Percentiles rank a stretch among this genome's conserved stretches.
phyloP scores from a whole-genome alignment of 2,797 vertebrate genomes.

The Hafferia zeledoni region DNA sequence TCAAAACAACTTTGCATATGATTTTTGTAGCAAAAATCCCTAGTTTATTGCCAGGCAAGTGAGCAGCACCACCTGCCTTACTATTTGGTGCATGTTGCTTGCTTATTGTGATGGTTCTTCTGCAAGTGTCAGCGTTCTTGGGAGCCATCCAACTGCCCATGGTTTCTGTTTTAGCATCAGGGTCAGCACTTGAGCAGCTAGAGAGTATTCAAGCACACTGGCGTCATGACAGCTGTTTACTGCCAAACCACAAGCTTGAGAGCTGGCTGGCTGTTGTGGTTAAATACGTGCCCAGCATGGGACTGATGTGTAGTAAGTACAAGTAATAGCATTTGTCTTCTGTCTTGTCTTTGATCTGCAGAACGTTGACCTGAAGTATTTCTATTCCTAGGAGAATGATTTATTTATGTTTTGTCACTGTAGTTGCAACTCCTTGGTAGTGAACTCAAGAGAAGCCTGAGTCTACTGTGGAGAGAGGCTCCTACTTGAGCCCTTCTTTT shows the following conservation, averaged over 20 bases:
- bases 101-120: neutral
- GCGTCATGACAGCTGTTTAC: neutral
- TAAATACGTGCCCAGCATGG: neutral
- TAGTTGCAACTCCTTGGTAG: neutral
- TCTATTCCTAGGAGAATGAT: neutral
- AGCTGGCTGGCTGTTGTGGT: neutral
- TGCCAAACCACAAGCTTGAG: conserved; percentile 4
- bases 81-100: neutral
- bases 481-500: neutral
- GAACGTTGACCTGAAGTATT: neutral
- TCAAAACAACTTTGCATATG: neutral
- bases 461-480: neutral
- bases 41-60: neutral
- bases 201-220: neutral
- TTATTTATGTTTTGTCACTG: neutral
- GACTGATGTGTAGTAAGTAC: neutral
- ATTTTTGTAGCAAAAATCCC: neutral
- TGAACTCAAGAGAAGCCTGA: neutral
- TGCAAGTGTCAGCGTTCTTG: neutral
- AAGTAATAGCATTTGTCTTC: neutral
- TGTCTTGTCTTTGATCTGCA: neutral
- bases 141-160: neutral
- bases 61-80: neutral
- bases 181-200: neutral
- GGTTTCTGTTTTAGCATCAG: conserved; percentile 13